phyloP scores from a whole-genome alignment of 2,113 vertebrate genomes.

The Mus pahari region DNA sequence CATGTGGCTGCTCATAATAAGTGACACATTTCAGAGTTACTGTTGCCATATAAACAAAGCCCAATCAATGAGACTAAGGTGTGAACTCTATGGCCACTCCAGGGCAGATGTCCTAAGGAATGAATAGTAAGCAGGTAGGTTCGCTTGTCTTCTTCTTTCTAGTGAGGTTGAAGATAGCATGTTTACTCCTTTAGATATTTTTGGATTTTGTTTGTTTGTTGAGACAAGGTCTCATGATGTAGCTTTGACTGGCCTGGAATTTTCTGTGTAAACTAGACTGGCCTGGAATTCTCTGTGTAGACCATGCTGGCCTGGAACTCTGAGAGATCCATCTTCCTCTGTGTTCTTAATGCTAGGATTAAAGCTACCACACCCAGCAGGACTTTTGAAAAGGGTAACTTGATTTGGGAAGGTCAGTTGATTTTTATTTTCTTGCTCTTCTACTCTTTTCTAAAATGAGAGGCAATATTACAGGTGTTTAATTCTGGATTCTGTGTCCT shows the following conservation, averaged over 20 bases:
- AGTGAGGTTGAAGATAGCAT: neutral
- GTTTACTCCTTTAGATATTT: neutral
- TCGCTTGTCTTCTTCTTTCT: neutral
- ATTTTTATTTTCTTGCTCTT: neutral
- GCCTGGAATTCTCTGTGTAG: neutral
- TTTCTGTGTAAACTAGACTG: too few relatives aligned
- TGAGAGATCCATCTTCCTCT: neutral
- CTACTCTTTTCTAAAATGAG: neutral
- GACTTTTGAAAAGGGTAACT: neutral
- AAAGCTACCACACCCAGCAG: neutral
- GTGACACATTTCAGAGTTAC: neutral
- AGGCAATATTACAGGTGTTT: neutral
- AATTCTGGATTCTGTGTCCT: neutral
- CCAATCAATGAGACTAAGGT: neutral
- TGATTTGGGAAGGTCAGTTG: neutral
- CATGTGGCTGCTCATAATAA: neutral
- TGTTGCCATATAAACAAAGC: neutral
- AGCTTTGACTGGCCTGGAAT: neutral
- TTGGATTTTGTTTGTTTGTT: too few relatives aligned
- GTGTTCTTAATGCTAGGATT: neutral
- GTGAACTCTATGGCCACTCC: neutral
- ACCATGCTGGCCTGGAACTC: neutral
- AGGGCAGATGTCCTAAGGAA: neutral
- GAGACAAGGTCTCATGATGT: too few relatives aligned
- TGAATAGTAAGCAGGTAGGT: fast-evolving